Evolutionary conservation across 2,113 vertebrate genomes (phyloP).

Genomic region (Nibea coibor): DNA sequence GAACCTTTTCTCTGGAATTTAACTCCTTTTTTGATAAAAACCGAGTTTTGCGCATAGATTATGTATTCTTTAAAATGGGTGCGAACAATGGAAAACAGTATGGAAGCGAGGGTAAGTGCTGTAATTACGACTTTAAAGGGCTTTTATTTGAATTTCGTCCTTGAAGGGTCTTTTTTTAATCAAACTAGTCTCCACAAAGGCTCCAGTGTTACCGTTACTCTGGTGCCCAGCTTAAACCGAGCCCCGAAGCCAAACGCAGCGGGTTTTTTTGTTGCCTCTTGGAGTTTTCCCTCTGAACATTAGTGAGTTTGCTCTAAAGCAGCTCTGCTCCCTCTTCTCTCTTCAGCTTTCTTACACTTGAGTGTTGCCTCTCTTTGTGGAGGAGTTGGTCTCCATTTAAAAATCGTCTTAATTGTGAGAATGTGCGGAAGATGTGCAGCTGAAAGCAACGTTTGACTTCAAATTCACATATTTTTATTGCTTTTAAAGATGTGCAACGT

Average conservation of each 20-base stretch:
- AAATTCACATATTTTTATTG: too few relatives aligned
- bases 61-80: conserved; percentile 95
- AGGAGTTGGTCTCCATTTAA: neutral
- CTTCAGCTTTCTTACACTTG: neutral
- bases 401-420: neutral
- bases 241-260: conserved; percentile 8
- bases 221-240: neutral
- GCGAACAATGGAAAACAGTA: conserved; percentile 98
- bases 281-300: conserved; percentile 2
- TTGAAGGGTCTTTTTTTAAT: neutral
- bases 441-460: neutral
- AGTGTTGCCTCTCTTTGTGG: neutral
- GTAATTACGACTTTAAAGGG: conserved; percentile 4
- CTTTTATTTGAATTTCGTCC: conserved; percentile 10
- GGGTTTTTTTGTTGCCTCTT: neutral
- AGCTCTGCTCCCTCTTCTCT: neutral
- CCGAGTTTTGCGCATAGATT: conserved; percentile 79
- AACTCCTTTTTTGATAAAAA: conserved; percentile 45
- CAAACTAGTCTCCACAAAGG: neutral
- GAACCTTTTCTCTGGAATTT: conserved; percentile 51
- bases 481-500: conserved; percentile 29
- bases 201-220: neutral
- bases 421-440: neutral
- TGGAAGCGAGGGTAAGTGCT: conserved; percentile 95
- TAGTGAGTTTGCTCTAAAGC: conserved; percentile 26